A percentile compares a stretch with the other conserved stretches of the same genome.
Evolutionary conservation across 2,797 vertebrate species (phyloP).

Genomic region (Rhynchonycteris naso): DNA sequence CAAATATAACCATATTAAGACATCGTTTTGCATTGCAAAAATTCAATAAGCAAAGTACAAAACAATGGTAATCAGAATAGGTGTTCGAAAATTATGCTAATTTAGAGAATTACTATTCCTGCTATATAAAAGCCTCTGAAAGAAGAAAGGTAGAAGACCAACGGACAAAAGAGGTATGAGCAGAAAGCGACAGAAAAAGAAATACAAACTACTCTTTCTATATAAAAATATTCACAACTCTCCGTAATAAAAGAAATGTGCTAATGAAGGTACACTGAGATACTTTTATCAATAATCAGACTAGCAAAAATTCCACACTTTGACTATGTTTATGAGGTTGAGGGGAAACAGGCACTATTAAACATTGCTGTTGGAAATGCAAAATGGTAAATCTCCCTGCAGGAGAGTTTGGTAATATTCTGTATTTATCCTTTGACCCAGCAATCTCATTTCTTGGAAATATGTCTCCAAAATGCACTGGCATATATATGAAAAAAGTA

Average conservation of each 20-base stretch:
- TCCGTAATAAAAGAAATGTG: neutral
- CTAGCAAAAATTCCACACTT: neutral
- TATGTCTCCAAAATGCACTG: neutral
- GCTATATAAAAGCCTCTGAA: constrained; percentile 27
- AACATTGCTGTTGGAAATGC: neutral
- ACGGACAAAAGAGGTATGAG: neutral
- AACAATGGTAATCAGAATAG: neutral
- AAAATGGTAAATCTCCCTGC: neutral
- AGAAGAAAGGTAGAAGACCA: neutral
- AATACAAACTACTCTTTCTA: neutral
- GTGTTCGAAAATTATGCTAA: neutral
- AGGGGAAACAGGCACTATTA: neutral
- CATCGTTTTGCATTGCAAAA: neutral
- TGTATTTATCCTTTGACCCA: constrained; percentile 15
- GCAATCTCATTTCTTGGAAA: neutral
- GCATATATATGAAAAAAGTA: neutral
- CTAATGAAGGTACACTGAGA: neutral
- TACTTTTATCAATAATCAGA: constrained; percentile 14
- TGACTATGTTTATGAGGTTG: neutral
- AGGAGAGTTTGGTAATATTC: neutral
- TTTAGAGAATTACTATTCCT: neutral
- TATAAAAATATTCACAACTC: neutral
- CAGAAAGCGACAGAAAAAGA: neutral
- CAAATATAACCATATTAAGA: constrained; percentile 3
- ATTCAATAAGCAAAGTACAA: neutral